Conservation (phyloP, 2,113 vertebrate species). For the Recurvirostra avosetta region DNA sequence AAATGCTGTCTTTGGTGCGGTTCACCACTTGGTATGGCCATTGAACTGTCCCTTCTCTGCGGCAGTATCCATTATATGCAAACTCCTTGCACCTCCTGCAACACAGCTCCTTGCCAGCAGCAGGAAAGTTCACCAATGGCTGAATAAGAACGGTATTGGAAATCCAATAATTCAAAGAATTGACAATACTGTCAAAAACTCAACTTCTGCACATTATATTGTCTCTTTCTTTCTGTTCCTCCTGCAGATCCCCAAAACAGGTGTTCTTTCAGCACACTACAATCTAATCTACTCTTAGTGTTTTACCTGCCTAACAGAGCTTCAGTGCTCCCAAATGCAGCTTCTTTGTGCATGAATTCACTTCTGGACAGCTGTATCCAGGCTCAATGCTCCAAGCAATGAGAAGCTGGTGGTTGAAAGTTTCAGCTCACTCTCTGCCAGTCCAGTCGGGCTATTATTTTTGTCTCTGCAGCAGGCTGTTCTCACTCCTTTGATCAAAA, state of each 20-base stretch:
- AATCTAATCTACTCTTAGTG: neutral
- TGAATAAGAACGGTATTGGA: neutral
- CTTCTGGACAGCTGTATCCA: neutral
- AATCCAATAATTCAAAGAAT: neutral
- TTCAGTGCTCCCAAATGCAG: neutral
- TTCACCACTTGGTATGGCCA: neutral
- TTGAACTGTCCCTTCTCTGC: neutral
- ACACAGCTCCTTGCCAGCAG: neutral
- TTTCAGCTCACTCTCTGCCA: neutral
- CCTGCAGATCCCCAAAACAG: neutral
- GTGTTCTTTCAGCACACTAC: neutral
- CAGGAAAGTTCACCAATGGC: rapidly evolving
- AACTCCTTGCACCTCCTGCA: neutral
- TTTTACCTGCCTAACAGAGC: neutral
- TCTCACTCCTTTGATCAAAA: constrained; percentile 6
- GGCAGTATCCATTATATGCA: neutral
- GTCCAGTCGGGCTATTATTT: neutral
- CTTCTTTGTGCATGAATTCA: neutral
- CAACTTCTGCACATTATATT: neutral
- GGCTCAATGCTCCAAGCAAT: neutral
- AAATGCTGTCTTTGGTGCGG: neutral
- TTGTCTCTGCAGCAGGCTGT: neutral
- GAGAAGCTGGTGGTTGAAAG: neutral
- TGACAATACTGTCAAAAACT: neutral
- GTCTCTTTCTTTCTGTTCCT: neutral